These are phyloP conservation scores for Lacerta bilineata DNA, from an alignment of 2,797 vertebrate genomes.

Conservation along the genomic window DNA sequence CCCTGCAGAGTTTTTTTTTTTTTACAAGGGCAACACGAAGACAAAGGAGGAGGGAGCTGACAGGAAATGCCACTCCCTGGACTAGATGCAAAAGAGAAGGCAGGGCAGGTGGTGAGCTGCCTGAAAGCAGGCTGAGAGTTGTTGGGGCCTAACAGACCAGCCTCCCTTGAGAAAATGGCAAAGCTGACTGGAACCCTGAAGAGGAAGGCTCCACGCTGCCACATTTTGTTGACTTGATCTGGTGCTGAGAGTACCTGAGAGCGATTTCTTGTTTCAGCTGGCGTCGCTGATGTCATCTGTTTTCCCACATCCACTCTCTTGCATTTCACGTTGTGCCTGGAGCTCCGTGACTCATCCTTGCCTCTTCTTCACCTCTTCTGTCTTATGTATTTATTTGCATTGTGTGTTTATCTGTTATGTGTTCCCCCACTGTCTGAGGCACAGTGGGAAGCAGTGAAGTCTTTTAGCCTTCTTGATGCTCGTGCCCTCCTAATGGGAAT, in stretches of 20 bases:
- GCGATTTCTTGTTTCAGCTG: background rate
- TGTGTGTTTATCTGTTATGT: background rate
- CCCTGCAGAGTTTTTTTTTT: no score
- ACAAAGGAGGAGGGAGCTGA: no score
- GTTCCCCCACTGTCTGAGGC: background rate
- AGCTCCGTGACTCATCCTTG: background rate
- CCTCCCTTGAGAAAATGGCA: background rate
- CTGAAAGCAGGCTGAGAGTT: no score
- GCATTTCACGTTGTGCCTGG: background rate
- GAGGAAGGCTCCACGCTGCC: background rate
- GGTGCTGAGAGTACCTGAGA: background rate
- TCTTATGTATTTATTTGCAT: background rate
- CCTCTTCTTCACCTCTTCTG: background rate
- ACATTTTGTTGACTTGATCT: background rate
- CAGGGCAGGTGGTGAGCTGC: no score
- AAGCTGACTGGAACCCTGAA: background rate
- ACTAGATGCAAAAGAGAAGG: no score
- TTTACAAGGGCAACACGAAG: no score
- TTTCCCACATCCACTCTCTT: background rate
- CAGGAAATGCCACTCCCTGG: no score
- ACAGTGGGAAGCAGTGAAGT: background rate
- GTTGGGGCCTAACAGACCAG: background rate
- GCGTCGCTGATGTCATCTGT: background rate
- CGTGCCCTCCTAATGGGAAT: background rate
- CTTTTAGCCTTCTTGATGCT: background rate